Conservation (phyloP, 2,797 vertebrate species). For the Tiaroga cobitis region DNA sequence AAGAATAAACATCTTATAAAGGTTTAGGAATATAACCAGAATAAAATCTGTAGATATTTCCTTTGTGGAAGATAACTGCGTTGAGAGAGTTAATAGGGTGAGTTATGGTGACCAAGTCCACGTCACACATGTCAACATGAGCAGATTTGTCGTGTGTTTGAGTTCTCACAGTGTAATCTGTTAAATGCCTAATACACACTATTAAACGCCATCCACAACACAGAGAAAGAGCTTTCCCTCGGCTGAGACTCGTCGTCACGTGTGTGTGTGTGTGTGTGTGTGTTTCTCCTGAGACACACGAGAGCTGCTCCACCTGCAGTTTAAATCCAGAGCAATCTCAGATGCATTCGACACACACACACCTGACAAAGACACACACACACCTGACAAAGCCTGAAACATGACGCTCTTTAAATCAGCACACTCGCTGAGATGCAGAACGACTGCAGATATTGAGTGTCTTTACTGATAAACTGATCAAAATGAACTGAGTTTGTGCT, state of each 20-base stretch:
- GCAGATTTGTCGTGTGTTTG: not conserved
- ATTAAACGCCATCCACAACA: not conserved
- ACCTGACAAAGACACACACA: no score
- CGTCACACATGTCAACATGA: no score
- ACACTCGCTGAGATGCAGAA: not conserved
- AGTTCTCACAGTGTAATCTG: not conserved
- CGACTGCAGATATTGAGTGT: no score
- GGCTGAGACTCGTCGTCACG: no score
- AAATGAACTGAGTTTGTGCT: no score
- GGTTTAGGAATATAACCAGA: not conserved
- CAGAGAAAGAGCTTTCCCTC: not conserved
- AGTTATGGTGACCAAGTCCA: not conserved
- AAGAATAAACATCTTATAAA: not conserved
- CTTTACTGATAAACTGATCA: no score
- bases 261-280: not conserved
- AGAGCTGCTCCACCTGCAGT: not conserved
- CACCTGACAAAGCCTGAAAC: constrained; percentile 11
- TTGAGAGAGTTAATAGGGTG: not conserved
- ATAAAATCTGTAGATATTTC: not conserved
- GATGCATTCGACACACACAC: constrained; percentile 25
- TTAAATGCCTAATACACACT: not conserved
- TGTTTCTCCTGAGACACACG: not conserved
- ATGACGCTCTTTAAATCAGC: no score
- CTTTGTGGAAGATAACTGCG: not conserved
- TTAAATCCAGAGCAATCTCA: constrained; percentile 28